These are phyloP conservation scores for Staurois parvus DNA, from an alignment of 2,797 vertebrate genomes.

Conservation along the genomic window DNA sequence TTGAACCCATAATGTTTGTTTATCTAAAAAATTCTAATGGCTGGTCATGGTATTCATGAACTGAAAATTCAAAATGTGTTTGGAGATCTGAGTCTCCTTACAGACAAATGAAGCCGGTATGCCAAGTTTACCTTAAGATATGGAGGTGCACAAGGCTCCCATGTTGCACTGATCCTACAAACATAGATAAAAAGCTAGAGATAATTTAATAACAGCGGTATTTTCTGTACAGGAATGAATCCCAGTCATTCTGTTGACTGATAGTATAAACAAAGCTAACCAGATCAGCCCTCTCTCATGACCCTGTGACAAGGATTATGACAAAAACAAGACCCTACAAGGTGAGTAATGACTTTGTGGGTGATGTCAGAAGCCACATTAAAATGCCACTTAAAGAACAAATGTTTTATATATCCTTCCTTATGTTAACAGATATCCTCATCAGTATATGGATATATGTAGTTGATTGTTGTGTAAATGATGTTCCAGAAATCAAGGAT, in stretches of 20 bases:
- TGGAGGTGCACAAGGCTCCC: not conserved
- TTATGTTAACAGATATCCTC: not conserved
- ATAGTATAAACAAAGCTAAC: slow-evolving; percentile 26
- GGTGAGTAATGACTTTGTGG: slow-evolving; percentile 43
- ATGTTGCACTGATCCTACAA: not conserved
- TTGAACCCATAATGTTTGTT: no score
- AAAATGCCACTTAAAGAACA: slow-evolving; percentile 16
- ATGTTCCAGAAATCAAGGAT: not conserved
- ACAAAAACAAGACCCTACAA: slow-evolving; percentile 22
- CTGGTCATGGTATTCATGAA: not conserved
- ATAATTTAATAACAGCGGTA: slow-evolving; percentile 18
- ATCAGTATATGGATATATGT: slow-evolving; percentile 1
- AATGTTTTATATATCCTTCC: not conserved
- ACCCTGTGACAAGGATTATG: slow-evolving; percentile 48
- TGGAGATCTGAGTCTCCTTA: not conserved
- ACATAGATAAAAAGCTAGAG: not conserved
- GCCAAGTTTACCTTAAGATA: not conserved
- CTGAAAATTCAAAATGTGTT: not conserved
- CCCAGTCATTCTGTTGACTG: slow-evolving; percentile 11
- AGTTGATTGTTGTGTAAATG: not conserved
- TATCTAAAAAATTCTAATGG: no score
- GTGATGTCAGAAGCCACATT: slow-evolving; percentile 40
- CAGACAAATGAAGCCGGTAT: not conserved
- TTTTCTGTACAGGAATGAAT: slow-evolving; percentile 1
- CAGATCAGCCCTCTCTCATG: slow-evolving; percentile 45